Evolutionary conservation across 2,113 vertebrate species (phyloP).

Genomic region (Nanorana parkeri): DNA sequence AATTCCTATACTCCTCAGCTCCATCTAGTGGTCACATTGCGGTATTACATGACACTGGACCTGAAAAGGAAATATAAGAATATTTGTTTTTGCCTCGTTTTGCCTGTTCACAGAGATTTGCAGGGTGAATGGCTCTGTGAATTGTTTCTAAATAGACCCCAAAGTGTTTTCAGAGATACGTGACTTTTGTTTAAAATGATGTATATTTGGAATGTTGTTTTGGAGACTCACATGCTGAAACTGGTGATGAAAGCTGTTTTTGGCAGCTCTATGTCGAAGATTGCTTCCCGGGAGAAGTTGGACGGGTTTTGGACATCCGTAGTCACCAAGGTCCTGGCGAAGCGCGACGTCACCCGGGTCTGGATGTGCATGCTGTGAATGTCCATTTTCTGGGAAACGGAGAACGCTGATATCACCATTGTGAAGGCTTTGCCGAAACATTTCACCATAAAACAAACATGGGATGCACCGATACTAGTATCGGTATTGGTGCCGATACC

Average conservation of each 20-base stretch:
- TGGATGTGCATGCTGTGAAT: constrained; percentile 89
- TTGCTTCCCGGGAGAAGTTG: constrained; percentile 71
- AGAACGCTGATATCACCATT: background rate
- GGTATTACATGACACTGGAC: too few species aligned
- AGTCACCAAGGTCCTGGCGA: constrained; percentile 84
- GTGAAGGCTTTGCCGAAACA: background rate
- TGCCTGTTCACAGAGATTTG: too few species aligned
- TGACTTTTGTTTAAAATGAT: too few species aligned
- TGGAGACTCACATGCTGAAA: constrained; percentile 85
- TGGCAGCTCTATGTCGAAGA: constrained; percentile 87
- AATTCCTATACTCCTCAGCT: too few species aligned
- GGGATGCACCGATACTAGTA: too few species aligned
- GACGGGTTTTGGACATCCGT: constrained; percentile 84
- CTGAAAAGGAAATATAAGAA: too few species aligned
- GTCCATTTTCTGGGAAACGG: constrained; percentile 64
- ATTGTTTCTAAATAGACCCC: too few species aligned
- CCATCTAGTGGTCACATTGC: too few species aligned
- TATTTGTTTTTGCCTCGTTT: too few species aligned
- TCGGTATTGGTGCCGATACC: too few species aligned
- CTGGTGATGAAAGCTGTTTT: constrained; percentile 93
- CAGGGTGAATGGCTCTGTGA: too few species aligned
- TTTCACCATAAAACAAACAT: background rate
- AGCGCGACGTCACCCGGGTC: constrained; percentile 83
- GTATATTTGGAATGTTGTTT: background rate
- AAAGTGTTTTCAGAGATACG: too few species aligned